A percentile compares a stretch with the other conserved stretches of the same genome.
phyloP scores from a whole-genome alignment of 1,140 invertebrate species.

The Leptonema lineaticorne region DNA sequence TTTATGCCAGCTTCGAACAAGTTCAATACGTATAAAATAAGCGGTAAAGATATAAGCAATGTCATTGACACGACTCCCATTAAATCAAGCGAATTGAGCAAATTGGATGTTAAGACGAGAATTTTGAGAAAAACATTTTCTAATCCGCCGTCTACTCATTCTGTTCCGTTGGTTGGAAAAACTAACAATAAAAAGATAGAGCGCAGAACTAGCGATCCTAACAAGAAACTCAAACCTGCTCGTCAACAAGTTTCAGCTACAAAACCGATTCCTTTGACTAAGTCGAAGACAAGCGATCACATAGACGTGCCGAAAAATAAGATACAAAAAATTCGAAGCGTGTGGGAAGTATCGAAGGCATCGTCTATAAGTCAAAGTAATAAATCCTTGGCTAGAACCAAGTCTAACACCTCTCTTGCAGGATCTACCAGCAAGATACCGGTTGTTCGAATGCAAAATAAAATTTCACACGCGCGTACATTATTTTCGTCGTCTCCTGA shows the following conservation, averaged over 20 bases:
- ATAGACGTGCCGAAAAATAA: slow-evolving; percentile 47
- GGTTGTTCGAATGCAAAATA: slow-evolving; percentile 56
- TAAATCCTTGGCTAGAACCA: slow-evolving; percentile 50
- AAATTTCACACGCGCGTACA: slow-evolving; percentile 53
- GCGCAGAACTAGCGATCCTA: slow-evolving; percentile 49
- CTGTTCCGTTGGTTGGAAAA: slow-evolving; percentile 50
- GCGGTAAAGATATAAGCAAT: slow-evolving; percentile 45
- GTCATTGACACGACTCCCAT: slow-evolving; percentile 46
- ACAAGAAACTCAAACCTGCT: slow-evolving; percentile 42
- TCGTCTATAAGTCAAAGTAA: slow-evolving; percentile 37
- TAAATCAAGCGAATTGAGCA: slow-evolving; percentile 52
- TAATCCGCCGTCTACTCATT: slow-evolving; percentile 53
- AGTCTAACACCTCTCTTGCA: slow-evolving; percentile 56
- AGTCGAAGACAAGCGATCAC: slow-evolving; percentile 39
- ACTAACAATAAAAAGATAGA: slow-evolving; percentile 48
- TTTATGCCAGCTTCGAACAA: slow-evolving; percentile 52
- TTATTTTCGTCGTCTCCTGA: slow-evolving; percentile 58
- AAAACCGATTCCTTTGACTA: slow-evolving; percentile 29
- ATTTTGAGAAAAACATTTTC: slow-evolving; percentile 56
- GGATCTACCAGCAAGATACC: slow-evolving; percentile 61
- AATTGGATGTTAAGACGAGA: slow-evolving; percentile 56
- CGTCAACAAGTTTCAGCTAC: neutral
- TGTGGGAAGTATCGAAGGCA: slow-evolving; percentile 57
- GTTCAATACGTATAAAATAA: slow-evolving; percentile 56
- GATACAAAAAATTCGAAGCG: slow-evolving; percentile 59